These are phyloP conservation scores for Cynaeus angustus DNA, from an alignment of 2,888 invertebrate genomes.

Conservation along the genomic window DNA sequence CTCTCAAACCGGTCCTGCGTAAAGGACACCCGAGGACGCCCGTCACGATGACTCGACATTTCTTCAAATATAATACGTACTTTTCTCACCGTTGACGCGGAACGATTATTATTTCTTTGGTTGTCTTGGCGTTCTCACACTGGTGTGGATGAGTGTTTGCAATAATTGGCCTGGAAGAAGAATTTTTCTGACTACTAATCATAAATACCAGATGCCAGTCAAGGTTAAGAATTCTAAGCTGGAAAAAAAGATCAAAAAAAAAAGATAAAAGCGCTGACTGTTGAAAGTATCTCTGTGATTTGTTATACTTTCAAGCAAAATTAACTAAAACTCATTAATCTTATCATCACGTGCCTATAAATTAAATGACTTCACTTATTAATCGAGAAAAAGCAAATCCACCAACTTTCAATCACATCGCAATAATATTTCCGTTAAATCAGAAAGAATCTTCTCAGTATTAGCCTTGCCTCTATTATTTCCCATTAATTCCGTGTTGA, in stretches of 20 bases:
- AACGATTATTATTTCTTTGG: conserved; percentile 49
- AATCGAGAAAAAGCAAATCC: too few species aligned
- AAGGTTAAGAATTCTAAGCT: conserved; percentile 4
- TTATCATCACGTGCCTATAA: too few species aligned
- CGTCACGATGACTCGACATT: conserved; percentile 46
- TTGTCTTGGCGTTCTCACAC: conserved; percentile 45
- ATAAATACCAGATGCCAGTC: conserved; percentile 21
- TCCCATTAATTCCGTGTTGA: neutral
- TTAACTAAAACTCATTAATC: too few species aligned
- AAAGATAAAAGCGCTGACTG: neutral
- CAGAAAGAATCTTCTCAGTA: too few species aligned
- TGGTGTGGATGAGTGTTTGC: conserved; percentile 43
- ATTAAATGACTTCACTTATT: too few species aligned
- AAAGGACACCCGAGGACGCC: conserved; percentile 38
- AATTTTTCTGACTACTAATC: conserved; percentile 27
- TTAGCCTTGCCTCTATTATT: too few species aligned
- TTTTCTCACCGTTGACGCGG: conserved; percentile 49
- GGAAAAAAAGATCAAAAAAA: conserved; percentile 2
- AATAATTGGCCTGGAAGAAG: conserved; percentile 47
- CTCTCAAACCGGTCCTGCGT: conserved; percentile 23
- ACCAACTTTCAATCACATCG: too few species aligned
- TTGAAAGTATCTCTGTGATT: too few species aligned
- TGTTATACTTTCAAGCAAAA: too few species aligned
- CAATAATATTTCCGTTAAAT: too few species aligned
- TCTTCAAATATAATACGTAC: conserved; percentile 45